Evolutionary conservation across 2,888 invertebrate genomes (phyloP), one percentile per base, ranked within the genome.

Genomic region (Bellardia pandia): DNA sequence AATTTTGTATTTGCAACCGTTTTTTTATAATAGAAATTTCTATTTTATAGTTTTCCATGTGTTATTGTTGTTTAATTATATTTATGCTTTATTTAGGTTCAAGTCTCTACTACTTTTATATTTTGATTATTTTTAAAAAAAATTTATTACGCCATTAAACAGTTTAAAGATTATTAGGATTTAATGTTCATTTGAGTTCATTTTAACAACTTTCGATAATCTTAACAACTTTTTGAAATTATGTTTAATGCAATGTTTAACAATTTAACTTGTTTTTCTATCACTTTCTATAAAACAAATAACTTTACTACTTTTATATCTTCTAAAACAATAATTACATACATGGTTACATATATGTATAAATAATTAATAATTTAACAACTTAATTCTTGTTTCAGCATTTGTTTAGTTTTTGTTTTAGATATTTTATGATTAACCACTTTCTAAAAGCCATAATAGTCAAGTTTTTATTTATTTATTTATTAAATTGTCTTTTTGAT

Each of bases 361-460:
- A 51, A 45, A 23, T 64, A 51, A 76, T 83, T 83, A 77, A 71
- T 69, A 82, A 82, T 64, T 87, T 81, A 81, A 85, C 84, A 77
- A 81, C 72, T 84, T 84, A 68, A 62, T 86, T 80, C 58, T 76
- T 60, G 30, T 72, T 82, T 68, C 51, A 71, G 14, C 23, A 71
- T 64, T 45, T 33, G 23, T 33, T 45, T 33, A 11, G 2, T 51
- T 71, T 23, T 37, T 23, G 23, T 23, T 23, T 68, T 5, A 60
- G 64, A 75, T 72, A 48, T 74, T 77, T 75, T 64, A 66, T 60
- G 75, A 77, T 74, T 83, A 79, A 53, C 81, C 62, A 82, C 87
- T 87, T 87, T 87, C 87, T 87, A 87, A 82, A 84, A 64, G 64
- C 68, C 85, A 79, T 85, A 80, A 76, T 37, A 56, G 76, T 7